Evolutionary conservation across 2,888 invertebrate species (phyloP).

Genomic region (Pyrrhosoma nymphula): DNA sequence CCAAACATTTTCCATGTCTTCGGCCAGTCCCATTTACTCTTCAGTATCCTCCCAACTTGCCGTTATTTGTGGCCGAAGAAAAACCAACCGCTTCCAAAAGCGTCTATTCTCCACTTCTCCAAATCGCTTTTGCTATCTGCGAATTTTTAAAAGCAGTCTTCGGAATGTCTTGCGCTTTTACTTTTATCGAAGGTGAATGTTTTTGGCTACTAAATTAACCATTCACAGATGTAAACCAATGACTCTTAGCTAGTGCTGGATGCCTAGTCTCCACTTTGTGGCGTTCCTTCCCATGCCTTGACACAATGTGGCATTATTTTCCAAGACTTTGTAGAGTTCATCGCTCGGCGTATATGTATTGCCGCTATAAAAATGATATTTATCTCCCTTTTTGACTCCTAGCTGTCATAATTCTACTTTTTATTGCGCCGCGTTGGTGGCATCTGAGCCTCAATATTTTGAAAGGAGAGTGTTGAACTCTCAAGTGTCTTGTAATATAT

Average conservation of each 20-base stretch:
- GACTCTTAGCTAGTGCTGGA: background rate
- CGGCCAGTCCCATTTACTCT: background rate
- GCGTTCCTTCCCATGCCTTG: background rate
- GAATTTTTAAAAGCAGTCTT: background rate
- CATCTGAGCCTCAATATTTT: background rate
- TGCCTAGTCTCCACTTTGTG: background rate
- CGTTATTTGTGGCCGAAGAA: background rate
- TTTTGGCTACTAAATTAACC: background rate
- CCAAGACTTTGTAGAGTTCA: conserved; percentile 28
- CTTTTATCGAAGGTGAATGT: background rate
- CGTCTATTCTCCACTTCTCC: background rate
- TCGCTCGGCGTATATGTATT: background rate
- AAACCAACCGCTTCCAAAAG: background rate
- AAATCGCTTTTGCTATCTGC: background rate
- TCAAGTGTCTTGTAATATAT: background rate
- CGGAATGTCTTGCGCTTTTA: background rate
- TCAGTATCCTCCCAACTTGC: background rate
- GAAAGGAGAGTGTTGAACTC: background rate
- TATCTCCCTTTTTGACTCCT: background rate
- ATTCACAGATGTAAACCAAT: background rate
- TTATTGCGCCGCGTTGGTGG: background rate
- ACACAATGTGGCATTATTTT: background rate
- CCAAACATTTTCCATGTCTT: background rate
- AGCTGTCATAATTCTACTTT: background rate
- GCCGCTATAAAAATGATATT: conserved; percentile 33